These are phyloP conservation scores for Sitobion miscanthi DNA, from an alignment of 1,140 invertebrate genomes.

Conservation along the genomic window DNA sequence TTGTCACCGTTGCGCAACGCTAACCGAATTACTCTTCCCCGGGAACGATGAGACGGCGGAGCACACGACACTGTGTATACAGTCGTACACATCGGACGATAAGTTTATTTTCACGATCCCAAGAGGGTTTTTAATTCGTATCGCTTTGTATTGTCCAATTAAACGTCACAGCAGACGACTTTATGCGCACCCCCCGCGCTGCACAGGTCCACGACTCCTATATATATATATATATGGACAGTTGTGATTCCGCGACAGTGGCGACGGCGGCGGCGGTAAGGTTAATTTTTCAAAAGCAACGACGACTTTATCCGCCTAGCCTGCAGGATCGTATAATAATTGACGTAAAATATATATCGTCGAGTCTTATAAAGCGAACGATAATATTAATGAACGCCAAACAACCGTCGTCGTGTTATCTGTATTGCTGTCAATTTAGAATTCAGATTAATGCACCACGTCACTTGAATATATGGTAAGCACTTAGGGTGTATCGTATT, in stretches of 20 bases:
- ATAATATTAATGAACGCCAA: not conserved
- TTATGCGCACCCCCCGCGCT: not conserved
- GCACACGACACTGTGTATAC: not conserved
- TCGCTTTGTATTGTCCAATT: slow-evolving; percentile 57
- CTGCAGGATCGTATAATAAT: not conserved
- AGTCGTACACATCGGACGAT: not conserved
- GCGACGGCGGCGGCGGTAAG: not conserved
- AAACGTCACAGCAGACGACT: slow-evolving; percentile 29
- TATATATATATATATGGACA: not conserved
- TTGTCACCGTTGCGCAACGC: slow-evolving; percentile 50
- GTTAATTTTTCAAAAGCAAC: slow-evolving; percentile 45
- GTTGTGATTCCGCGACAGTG: slow-evolving; percentile 39
- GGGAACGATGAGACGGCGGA: not conserved
- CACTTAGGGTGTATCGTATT: not conserved
- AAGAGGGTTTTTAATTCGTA: slow-evolving; percentile 54
- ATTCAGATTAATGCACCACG: not conserved
- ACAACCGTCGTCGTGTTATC: not conserved
- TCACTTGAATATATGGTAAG: not conserved
- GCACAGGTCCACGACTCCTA: not conserved
- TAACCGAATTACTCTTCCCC: slow-evolving; percentile 50
- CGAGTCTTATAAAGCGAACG: not conserved
- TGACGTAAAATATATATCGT: slow-evolving; percentile 19
- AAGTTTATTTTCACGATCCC: slow-evolving; percentile 54
- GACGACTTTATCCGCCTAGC: not conserved
- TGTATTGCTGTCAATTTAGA: slow-evolving; percentile 15